A percentile compares a stretch with the other conserved stretches of the same genome.
Evolutionary conservation across 2,113 vertebrate species (phyloP).

Genomic region (Ginglymostoma cirratum): DNA sequence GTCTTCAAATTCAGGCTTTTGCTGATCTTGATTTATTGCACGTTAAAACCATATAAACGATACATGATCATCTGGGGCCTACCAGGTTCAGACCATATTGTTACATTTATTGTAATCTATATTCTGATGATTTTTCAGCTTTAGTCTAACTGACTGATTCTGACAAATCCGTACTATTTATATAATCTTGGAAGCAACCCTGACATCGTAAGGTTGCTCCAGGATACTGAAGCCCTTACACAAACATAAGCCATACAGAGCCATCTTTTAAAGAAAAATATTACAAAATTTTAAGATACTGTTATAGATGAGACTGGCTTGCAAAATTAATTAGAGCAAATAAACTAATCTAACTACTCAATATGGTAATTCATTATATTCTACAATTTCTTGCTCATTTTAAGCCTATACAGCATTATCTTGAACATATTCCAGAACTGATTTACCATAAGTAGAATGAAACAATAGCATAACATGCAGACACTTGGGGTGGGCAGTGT

Average conservation of each 20-base stretch:
- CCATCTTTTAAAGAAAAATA: background rate
- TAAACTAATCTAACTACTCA: background rate
- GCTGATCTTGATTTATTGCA: too few relatives aligned
- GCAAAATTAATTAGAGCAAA: background rate
- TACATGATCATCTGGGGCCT: too few relatives aligned
- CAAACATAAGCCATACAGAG: background rate
- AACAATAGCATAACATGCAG: background rate
- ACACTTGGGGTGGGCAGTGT: background rate
- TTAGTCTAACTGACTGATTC: too few relatives aligned
- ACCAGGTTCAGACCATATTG: too few relatives aligned
- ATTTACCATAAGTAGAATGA: background rate
- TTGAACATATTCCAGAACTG: background rate
- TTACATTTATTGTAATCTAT: too few relatives aligned
- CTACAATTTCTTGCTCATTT: background rate
- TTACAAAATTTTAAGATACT: background rate
- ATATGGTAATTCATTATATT: background rate
- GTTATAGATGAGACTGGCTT: background rate
- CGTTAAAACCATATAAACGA: too few relatives aligned
- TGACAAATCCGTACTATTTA: too few relatives aligned
- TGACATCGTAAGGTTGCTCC: too few relatives aligned
- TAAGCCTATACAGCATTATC: background rate
- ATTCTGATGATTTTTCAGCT: too few relatives aligned
- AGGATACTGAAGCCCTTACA: too few relatives aligned
- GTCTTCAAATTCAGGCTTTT: too few relatives aligned
- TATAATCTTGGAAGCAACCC: too few relatives aligned